phyloP scores from a whole-genome alignment of 2,797 vertebrate species.

The Syndactyla subalaris region DNA sequence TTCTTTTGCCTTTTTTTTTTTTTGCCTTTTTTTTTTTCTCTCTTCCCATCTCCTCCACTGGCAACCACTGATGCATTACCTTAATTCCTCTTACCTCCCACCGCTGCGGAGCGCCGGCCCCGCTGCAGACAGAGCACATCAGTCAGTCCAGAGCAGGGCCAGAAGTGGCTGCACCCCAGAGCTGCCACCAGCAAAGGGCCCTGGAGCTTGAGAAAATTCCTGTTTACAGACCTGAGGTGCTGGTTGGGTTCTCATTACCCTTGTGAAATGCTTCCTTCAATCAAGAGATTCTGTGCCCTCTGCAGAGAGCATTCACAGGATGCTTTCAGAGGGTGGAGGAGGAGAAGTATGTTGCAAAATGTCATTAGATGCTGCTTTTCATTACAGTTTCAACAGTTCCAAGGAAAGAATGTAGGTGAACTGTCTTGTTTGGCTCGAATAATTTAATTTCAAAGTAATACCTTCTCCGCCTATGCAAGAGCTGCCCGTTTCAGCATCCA shows the following conservation, averaged over 20 bases:
- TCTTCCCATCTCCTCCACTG: slow-evolving; percentile 71
- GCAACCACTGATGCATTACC: slow-evolving; percentile 67
- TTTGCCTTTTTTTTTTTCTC: accelerated
- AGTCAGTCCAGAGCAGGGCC: neutral
- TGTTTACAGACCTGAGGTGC: neutral
- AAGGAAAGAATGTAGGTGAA: neutral
- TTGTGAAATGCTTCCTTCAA: neutral
- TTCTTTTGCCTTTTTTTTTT: slow-evolving; percentile 64
- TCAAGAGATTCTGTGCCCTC: neutral
- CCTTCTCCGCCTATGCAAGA: neutral
- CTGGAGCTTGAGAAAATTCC: neutral
- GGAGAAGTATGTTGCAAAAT: neutral
- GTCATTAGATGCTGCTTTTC: neutral
- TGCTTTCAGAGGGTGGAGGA: neutral
- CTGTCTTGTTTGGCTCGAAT: neutral
- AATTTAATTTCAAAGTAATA: slow-evolving; percentile 2
- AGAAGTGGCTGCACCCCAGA: neutral
- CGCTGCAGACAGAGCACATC: slow-evolving; percentile 9
- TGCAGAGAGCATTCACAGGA: neutral
- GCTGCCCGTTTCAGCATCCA: slow-evolving; percentile 1
- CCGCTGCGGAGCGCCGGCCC: slow-evolving; percentile 3
- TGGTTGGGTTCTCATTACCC: neutral
- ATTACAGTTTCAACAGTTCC: neutral
- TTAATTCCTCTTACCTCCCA: slow-evolving; percentile 72
- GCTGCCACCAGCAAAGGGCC: neutral